Percentiles rank a stretch among this genome's conserved stretches.
Evolutionary conservation across 2,888 invertebrate species (phyloP).

Genomic region (Cosmopolites sordidus): DNA sequence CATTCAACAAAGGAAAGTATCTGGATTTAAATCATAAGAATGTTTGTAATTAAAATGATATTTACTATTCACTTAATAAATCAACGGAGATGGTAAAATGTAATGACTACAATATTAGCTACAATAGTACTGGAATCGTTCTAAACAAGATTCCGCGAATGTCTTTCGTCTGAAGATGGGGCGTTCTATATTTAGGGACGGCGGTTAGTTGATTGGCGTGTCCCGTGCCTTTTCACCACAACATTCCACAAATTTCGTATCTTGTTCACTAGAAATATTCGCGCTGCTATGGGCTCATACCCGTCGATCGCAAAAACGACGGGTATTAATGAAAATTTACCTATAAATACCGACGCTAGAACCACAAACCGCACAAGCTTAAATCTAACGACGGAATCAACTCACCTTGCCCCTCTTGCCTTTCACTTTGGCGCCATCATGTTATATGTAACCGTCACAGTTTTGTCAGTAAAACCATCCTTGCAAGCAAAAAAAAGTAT

Average conservation of each 20-base stretch:
- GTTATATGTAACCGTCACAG: background rate
- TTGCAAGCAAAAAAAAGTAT: no score
- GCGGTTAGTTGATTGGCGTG: background rate
- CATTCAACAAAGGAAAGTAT: no score
- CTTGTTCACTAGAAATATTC: background rate
- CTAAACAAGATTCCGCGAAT: no score
- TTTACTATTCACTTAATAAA: no score
- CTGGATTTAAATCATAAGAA: no score
- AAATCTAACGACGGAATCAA: constrained; percentile 4
- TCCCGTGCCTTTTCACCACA: background rate
- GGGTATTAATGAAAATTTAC: constrained; percentile 6
- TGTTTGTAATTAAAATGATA: no score
- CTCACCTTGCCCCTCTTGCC: background rate
- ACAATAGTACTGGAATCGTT: no score
- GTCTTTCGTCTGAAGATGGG: background rate
- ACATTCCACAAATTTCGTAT: background rate
- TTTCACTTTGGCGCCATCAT: background rate
- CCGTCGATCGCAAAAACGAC: constrained; percentile 13
- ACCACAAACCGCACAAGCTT: constrained; percentile 21
- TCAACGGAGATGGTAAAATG: no score
- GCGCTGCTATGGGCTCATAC: constrained; percentile 6
- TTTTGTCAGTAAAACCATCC: background rate
- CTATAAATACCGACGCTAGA: constrained; percentile 26
- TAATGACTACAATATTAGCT: no score
- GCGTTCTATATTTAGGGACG: background rate